These are phyloP conservation scores for Pelodiscus sinensis DNA, from an alignment of 2,113 vertebrate species.

Conservation along the genomic window DNA sequence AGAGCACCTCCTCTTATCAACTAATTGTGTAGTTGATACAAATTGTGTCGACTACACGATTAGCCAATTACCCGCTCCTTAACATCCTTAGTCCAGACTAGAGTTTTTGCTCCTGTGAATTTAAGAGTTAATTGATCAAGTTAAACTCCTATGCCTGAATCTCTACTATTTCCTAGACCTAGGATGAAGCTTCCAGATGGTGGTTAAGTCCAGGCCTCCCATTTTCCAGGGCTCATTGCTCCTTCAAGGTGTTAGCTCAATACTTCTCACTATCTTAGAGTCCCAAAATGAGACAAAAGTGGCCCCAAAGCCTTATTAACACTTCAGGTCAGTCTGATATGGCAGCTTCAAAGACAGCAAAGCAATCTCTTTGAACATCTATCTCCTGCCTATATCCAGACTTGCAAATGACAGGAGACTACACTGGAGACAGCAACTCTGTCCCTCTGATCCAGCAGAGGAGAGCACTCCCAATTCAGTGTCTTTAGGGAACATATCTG, in stretches of 20 bases:
- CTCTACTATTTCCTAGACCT: not conserved
- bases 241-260: not conserved
- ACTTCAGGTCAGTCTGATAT: not conserved
- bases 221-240: not conserved
- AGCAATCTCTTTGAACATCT: not conserved
- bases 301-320: not conserved
- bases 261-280: not conserved
- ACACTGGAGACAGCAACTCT: not conserved
- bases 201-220: not conserved
- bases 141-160: not conserved
- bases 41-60: no score
- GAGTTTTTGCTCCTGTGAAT: not conserved
- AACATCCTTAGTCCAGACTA: not conserved
- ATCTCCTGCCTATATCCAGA: not conserved
- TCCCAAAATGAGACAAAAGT: not conserved
- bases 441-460: not conserved
- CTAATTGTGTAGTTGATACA: no score
- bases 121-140: not conserved
- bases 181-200: accelerated
- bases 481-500: not conserved
- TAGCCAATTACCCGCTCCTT: no score
- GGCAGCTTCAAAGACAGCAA: accelerated
- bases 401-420: accelerated
- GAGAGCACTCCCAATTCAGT: no score
- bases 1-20: no score